Evolutionary conservation across 2,113 vertebrate species (phyloP), one percentile per base, ranked within the genome.

Genomic region (Lonchura striata): DNA sequence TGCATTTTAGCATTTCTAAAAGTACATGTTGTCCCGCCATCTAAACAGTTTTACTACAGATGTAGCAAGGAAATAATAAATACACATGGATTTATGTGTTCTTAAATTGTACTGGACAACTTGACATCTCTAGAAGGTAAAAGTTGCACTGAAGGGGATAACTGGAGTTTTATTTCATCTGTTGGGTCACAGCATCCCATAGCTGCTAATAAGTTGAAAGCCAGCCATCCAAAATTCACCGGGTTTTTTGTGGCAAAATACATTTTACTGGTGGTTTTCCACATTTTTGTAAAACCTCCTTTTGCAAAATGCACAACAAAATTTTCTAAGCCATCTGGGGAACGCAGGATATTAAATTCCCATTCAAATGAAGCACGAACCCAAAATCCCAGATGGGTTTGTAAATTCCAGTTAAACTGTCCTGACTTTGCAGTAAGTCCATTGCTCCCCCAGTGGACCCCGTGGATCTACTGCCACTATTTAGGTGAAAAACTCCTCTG

Each of bases 351-450:
- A 50, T 81, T 86, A 56, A 64, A 82, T 39, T 64, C 76, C 41
- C 47, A n/a, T 61, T 78, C 64, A 87, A 41, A 78, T 0, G 2
- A 74, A 52, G 78, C 70, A 75, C 7, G 1, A 12, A 28, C 57
- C 83, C 80, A 17, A 44, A 23, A 39, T 59, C 95, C 68, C 18
- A 1, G 21, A 42, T 7, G 63, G 57, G 31, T 69, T 70, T 61
- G 31, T 54, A 89, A 94, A 94, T 69, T 74, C 91, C 90, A 70
- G 30, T 81, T 91, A 82, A 96, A 91, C 74, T 76, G 25, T 16
- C 70, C 78, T 20, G 74, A 61, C 44, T 92, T 77, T 44, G 33
- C 14, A 35, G 27, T 46, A 65, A 92, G 70, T n/a, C 47, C 4
- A 0, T 7, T 20, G 41, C 65, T 83, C 23, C 61, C 81, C 22